A percentile compares a stretch with the other conserved stretches of the same genome.
Evolutionary conservation across 64 coral and sea anemone species (phyloP).

Genomic region (Montipora foliosa): DNA sequence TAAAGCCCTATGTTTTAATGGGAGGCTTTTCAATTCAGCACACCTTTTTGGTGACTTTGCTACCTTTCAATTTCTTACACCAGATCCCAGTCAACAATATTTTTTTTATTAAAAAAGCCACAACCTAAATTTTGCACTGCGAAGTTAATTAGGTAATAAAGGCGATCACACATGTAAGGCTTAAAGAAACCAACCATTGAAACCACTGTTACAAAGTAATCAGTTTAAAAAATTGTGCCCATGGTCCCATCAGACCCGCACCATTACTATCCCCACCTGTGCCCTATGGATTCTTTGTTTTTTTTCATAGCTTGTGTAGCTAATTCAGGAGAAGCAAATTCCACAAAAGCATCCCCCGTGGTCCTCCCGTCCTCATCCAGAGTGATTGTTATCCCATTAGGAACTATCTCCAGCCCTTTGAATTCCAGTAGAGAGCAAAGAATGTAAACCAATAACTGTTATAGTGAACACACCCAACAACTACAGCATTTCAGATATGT

Average conservation of each 20-base stretch:
- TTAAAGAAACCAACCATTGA: slow-evolving; percentile 38
- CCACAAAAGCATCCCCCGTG: slow-evolving; percentile 99
- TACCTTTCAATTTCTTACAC: no score
- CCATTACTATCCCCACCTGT: slow-evolving; percentile 96
- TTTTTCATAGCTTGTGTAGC: slow-evolving; percentile 97
- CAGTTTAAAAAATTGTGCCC: slow-evolving; percentile 1
- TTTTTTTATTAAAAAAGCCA: not conserved
- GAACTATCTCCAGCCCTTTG: slow-evolving; percentile 99
- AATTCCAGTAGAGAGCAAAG: slow-evolving; percentile 92
- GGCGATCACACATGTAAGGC: not conserved
- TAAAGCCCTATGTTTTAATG: no score
- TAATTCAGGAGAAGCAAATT: slow-evolving; percentile 99
- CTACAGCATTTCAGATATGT: not conserved
- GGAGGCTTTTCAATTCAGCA: no score
- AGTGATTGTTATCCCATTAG: slow-evolving; percentile 99
- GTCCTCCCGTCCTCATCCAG: slow-evolving; percentile 99
- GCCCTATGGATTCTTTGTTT: slow-evolving; percentile 99
- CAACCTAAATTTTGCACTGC: not conserved
- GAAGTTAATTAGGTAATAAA: not conserved
- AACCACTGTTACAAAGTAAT: slow-evolving; percentile 60
- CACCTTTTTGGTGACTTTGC: no score
- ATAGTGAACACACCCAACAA: slow-evolving; percentile 42
- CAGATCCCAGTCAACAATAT: no score
- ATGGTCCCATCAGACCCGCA: slow-evolving; percentile 84
- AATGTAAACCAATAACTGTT: slow-evolving; percentile 78